phyloP scores from a whole-genome alignment of 2,113 vertebrate species.

The Pomatorhinus ruficollis region DNA sequence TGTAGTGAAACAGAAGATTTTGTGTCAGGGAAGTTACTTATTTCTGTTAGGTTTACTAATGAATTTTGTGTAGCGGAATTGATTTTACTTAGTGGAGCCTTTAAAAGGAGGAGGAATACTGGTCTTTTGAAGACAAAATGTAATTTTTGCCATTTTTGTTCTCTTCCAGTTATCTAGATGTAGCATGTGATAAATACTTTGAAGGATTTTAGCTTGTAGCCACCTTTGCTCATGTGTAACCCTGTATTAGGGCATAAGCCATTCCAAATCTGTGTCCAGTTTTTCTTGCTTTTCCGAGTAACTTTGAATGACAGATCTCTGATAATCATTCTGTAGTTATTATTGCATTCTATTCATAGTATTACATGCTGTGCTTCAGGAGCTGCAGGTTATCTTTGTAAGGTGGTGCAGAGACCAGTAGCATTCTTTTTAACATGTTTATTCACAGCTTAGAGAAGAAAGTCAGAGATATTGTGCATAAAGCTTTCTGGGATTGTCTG shows the following conservation, averaged over 20 bases:
- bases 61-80: neutral
- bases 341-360: neutral
- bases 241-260: neutral
- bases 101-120: neutral
- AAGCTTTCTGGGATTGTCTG: conserved; percentile 95
- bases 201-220: neutral
- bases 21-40: neutral
- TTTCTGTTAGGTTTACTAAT: neutral
- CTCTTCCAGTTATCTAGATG: neutral
- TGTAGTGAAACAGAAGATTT: neutral
- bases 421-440: neutral
- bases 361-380: neutral
- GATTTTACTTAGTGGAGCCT: neutral
- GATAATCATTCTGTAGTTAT: neutral
- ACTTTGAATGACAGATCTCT: neutral
- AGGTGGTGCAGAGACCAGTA: neutral
- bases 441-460: conserved; percentile 85
- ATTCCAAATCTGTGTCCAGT: neutral
- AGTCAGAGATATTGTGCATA: conserved; percentile 94
- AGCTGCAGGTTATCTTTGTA: neutral
- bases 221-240: neutral
- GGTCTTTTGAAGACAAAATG: neutral
- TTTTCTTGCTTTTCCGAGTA: neutral
- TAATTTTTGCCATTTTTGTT: neutral
- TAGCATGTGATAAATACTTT: neutral